Base-by-base conservation (phyloP, 2,888 invertebrate genomes). In the Nyleta sp. region DNA sequence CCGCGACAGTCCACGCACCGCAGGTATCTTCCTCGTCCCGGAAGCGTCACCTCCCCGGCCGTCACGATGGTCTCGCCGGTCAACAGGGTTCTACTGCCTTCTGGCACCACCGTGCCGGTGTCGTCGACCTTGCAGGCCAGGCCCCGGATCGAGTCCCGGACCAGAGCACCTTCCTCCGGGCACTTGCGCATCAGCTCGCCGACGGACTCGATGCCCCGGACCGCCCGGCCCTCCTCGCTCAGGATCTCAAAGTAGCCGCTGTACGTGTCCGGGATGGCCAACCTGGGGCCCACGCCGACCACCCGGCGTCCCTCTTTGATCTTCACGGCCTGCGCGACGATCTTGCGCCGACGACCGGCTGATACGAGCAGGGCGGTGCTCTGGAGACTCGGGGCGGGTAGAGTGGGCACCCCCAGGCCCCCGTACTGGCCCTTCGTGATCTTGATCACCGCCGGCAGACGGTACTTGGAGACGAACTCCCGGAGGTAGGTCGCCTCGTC, bases 351-450 rank as follows among this genome's bases (percentile, higher is more conserved):
- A 81, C 95, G 95, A 57, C 97, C 97, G 4, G 95, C 96, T 67
- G 97, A 96, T 70, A 97, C 94, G 67, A 98, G 93, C 52, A 98
- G 91, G 3, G 97, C 96, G 17, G 97, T 96, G 85, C 96, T 96
- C 87, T 97, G 96, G 22, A 97, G 92, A 73, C 96, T 95, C 4
- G 97, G 97, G 85, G 95, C 96, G 35, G 97, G 96, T 50, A 97
- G 91, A 0, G 96, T 95, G 1, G 97, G 97, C 15, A 96, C 97
- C 24, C 98, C 98, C 57, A 98, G 93, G 70, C 96, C 96, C 82
- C 96, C 95, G 92, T 98, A 98, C 91, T 98, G 97, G 81, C 98
- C 98, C 91, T 98, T 97, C 86, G 96, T 95, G 87, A 98, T 96
- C 91, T 97, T 97, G 72, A 97, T 96, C 83, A 98, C 95, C 84